Evolutionary conservation across 2,888 invertebrate genomes (phyloP).

Genomic region (Agonopterix alstromeriana): DNA sequence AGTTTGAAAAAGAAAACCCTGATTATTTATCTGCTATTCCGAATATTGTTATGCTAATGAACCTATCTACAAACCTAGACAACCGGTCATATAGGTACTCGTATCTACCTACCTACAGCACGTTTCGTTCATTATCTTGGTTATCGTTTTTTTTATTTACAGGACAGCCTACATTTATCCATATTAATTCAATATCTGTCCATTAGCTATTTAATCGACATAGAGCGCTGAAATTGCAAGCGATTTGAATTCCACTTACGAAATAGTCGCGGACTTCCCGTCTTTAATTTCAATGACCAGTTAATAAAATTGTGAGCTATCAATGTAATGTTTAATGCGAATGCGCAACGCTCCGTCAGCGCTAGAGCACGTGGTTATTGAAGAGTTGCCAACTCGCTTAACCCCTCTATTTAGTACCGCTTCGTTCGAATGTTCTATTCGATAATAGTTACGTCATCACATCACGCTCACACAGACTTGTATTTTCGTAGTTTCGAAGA

Average conservation of each 20-base stretch:
- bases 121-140: too few relatives aligned
- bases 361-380: slow-evolving; percentile 49
- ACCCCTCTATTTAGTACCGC: slow-evolving; percentile 6
- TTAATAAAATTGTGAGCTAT: slow-evolving; percentile 6
- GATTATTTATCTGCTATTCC: slow-evolving; percentile 17
- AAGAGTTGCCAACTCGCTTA: slow-evolving; percentile 58
- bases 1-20: slow-evolving; percentile 13
- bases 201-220: too few relatives aligned
- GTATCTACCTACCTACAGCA: too few relatives aligned
- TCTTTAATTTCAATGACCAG: slow-evolving; percentile 7
- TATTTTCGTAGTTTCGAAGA: slow-evolving; percentile 3
- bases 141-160: too few relatives aligned
- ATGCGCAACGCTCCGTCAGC: slow-evolving; percentile 22
- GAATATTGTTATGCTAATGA: too few relatives aligned
- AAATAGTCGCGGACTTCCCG: slow-evolving; percentile 4
- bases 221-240: slow-evolving; percentile 4
- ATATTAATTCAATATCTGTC: too few relatives aligned
- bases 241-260: background rate
- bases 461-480: slow-evolving; percentile 3
- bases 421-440: slow-evolving; percentile 9
- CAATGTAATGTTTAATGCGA: slow-evolving; percentile 12
- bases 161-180: too few relatives aligned
- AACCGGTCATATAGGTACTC: too few relatives aligned
- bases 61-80: too few relatives aligned
- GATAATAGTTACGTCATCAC: slow-evolving; percentile 9